Evolutionary conservation across 2,113 vertebrate genomes (phyloP).

Genomic region (Dicrurus megarhynchus): DNA sequence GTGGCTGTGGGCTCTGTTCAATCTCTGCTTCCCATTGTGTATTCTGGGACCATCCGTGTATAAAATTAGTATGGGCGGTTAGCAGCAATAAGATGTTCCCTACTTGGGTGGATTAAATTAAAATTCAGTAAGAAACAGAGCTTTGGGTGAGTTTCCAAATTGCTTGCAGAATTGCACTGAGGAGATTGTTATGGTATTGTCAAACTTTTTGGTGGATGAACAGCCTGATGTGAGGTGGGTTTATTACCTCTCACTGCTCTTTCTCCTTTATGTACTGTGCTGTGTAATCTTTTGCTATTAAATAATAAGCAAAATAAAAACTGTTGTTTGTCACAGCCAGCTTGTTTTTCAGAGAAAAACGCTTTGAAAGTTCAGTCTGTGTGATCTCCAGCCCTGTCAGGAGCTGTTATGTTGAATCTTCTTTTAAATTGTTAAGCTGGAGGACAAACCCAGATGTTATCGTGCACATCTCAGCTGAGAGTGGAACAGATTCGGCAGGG

Average conservation of each 20-base stretch:
- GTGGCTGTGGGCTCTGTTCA: neutral
- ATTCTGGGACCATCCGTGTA: neutral
- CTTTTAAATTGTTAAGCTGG: constrained; percentile 53
- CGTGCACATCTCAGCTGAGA: neutral
- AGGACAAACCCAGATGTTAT: constrained; percentile 36
- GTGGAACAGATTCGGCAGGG: neutral
- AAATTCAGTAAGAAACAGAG: constrained; percentile 13
- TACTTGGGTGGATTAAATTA: constrained; percentile 32
- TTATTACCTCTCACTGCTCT: neutral
- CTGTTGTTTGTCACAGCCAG: constrained; percentile 56
- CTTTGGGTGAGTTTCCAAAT: constrained; percentile 23
- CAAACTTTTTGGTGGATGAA: neutral
- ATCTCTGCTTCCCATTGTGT: neutral
- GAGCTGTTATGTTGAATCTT: constrained; percentile 43
- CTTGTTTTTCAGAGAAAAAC: constrained; percentile 14
- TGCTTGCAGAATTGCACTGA: neutral
- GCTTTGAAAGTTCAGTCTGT: constrained; percentile 64
- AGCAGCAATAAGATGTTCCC: constrained; percentile 24
- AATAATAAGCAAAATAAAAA: constrained; percentile 63
- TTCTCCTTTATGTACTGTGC: neutral
- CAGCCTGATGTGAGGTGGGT: neutral
- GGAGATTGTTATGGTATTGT: neutral
- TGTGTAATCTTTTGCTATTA: constrained; percentile 46
- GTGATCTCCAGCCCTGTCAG: constrained; percentile 59
- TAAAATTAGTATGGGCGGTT: neutral